phyloP scores from a whole-genome alignment of 2,797 vertebrate genomes.

The Poeciliopsis infans region DNA sequence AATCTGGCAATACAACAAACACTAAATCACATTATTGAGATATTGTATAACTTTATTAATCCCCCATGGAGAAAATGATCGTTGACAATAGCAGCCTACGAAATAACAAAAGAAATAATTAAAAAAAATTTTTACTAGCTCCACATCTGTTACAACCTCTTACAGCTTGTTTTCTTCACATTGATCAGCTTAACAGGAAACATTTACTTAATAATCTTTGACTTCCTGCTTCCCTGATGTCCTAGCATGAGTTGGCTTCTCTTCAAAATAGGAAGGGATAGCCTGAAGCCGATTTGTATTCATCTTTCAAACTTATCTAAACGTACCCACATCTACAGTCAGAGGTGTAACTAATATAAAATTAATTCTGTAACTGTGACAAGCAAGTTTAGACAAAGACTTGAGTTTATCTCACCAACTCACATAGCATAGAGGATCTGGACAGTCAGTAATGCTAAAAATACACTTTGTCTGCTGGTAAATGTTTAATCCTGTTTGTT shows the following conservation, averaged over 20 bases:
- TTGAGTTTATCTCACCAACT: neutral
- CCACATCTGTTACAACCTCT: neutral
- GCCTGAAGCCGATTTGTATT: neutral
- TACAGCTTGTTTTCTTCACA: neutral
- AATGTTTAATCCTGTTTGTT: neutral
- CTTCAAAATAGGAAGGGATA: neutral
- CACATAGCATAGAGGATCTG: neutral
- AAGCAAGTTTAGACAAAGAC: neutral
- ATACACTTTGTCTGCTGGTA: neutral
- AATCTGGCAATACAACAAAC: neutral
- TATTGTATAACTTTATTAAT: no score
- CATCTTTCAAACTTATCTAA: neutral
- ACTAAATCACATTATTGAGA: neutral
- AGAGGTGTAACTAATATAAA: neutral
- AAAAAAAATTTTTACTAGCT: neutral
- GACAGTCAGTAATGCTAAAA: neutral
- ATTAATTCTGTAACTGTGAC: neutral
- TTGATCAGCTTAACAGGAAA: neutral
- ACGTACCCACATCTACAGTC: neutral
- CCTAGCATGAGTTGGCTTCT: neutral
- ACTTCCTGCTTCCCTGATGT: neutral
- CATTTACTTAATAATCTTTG: neutral
- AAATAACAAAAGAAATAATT: neutral
- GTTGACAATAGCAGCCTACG: no score
- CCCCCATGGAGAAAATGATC: no score